Base-by-base conservation (phyloP, 2,797 vertebrate genomes). In the Tamandua tetradactyla region DNA sequence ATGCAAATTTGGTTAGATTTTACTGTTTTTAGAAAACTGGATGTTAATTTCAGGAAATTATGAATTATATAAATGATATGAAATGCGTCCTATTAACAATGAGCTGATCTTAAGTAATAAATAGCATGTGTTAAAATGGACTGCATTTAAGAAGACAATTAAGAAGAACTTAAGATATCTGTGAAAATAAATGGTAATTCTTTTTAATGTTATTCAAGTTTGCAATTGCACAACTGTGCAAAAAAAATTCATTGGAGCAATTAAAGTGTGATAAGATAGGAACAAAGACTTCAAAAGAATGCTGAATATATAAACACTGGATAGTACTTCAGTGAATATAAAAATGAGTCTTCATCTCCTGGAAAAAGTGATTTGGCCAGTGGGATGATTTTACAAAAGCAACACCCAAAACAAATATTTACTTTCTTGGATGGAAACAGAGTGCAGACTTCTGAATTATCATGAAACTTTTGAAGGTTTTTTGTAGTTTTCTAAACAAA, bases 101-200 rank as follows among this genome's bases (percentile, higher is more conserved):
- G 75, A 62, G 55, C 14, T 74, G 10, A 76, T 40, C 72, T 64
- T 92, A n/a, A 71, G 47, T 75, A 72, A 86, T 61, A 71, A 72
- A 81, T 80, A 89, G 32, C 20, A 35, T 87, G 11, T 66, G 66
- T 30, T 89, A 89, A 80, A 23, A 35, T 69, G 57, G 35, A 91
- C 32, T 84, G 9, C 37, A 89, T 64, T 89, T 93, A 91, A 87
- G 27, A 80, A 89, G 3, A 72, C 25, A 49, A n/a, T 76, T 62
- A 82, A 59, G n/a, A 79, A 62, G 87, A 88, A 84, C 15, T 42
- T 75, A 72, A 75, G 20, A 55, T 59, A 86, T 42, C 25, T 89
- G 13, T 62, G 35, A 92, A 94, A 89, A 91, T 81, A 87, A 94
- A 62, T 44, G 47, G 37, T 30, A 91, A 69, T 84, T 92, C 22